phyloP scores from a whole-genome alignment of 2,113 vertebrate genomes.

The Rissa tridactyla region DNA sequence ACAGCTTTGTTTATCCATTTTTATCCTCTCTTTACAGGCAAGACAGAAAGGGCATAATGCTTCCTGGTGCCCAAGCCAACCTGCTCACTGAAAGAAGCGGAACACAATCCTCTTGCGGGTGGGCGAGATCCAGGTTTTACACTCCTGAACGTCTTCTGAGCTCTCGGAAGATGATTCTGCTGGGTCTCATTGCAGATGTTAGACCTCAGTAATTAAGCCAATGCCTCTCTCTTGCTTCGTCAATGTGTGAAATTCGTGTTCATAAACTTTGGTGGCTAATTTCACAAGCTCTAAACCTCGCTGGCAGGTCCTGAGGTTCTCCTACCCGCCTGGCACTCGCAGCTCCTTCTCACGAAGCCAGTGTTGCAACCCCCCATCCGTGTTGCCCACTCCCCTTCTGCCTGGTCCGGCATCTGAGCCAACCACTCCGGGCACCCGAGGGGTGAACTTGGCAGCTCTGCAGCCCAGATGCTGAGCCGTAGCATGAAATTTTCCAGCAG shows the following conservation, averaged over 20 bases:
- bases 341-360: background rate
- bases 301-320: constrained; percentile 17
- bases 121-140: background rate
- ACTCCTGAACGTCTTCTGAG: background rate
- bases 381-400: background rate
- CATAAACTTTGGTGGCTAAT: background rate
- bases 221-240: background rate
- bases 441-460: constrained; percentile 9
- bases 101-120: background rate
- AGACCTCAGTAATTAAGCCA: background rate
- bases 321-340: background rate
- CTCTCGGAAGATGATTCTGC: background rate
- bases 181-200: background rate
- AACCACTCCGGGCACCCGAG: background rate
- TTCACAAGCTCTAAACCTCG: constrained; percentile 9
- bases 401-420: background rate
- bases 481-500: constrained; percentile 35
- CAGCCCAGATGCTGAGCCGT: constrained; percentile 32
- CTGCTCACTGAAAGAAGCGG: background rate
- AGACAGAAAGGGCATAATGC: background rate
- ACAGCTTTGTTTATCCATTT: background rate
- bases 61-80: background rate
- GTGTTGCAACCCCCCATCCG: background rate
- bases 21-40: background rate
- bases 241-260: background rate